Percentiles rank a stretch among this genome's conserved stretches.
Evolutionary conservation across 2,797 vertebrate species (phyloP).

Genomic region (Helostoma temminkii): DNA sequence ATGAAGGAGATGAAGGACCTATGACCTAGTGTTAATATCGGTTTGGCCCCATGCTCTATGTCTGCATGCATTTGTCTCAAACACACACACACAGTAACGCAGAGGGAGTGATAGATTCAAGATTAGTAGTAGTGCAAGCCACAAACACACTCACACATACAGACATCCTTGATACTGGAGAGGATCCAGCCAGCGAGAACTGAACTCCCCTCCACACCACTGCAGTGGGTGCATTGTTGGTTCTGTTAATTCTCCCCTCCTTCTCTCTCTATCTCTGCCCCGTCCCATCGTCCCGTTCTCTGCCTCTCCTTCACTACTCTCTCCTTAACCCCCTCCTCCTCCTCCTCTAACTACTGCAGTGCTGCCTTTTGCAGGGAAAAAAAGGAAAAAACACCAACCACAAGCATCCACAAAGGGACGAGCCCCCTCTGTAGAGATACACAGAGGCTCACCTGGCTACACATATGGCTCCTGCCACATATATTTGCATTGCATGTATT

Average conservation of each 20-base stretch:
- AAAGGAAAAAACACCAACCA: conserved; percentile 64
- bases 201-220: conserved; percentile 54
- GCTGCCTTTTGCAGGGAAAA: conserved; percentile 60
- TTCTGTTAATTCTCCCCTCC: conserved; percentile 57
- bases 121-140: neutral
- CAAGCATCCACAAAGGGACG: conserved; percentile 45
- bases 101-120: neutral
- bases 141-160: conserved; percentile 2
- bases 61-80: conserved; percentile 13
- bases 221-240: conserved; percentile 74
- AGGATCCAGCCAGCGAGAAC: conserved; percentile 20
- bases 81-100: conserved; percentile 7
- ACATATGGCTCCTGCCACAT: conserved; percentile 53
- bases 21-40: conserved; percentile 63
- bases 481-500: conserved; percentile 62
- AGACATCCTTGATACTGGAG: conserved; percentile 34
- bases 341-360: conserved; percentile 69
- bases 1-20: conserved; percentile 59
- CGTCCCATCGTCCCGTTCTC: conserved; percentile 35
- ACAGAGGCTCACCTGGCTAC: conserved; percentile 56
- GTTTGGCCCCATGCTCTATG: conserved; percentile 21
- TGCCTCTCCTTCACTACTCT: conserved; percentile 7
- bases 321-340: conserved; percentile 23
- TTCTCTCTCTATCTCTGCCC: conserved; percentile 31
- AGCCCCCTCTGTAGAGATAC: conserved; percentile 57